Percentiles rank a stretch among this genome's conserved stretches.
Conservation (phyloP, 1,140 invertebrate genomes). For the Drosophila athabasca region DNA sequence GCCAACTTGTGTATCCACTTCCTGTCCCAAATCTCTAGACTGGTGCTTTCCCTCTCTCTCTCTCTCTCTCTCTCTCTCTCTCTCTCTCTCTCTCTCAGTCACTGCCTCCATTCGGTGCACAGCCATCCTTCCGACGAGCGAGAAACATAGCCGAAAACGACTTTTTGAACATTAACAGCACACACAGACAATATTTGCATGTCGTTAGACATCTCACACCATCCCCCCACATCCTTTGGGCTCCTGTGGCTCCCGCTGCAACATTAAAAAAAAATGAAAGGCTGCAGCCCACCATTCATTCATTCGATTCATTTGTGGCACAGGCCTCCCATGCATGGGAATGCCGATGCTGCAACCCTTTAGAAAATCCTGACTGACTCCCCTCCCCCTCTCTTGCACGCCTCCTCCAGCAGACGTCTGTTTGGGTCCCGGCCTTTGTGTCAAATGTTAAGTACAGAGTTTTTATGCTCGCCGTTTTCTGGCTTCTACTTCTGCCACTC, state of each 20-base stretch:
- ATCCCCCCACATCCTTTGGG: background rate
- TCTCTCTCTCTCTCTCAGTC: too few relatives aligned
- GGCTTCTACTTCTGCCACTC: constrained; percentile 6
- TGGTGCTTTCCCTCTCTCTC: too few relatives aligned
- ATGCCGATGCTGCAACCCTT: background rate
- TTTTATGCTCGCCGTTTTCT: constrained; percentile 5
- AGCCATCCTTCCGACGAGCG: too few relatives aligned
- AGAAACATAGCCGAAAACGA: constrained; percentile 38
- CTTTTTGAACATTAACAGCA: constrained; percentile 39
- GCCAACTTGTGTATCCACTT: too few relatives aligned
- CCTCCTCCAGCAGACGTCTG: too few relatives aligned
- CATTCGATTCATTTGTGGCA: constrained; percentile 47
- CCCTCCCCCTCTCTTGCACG: background rate
- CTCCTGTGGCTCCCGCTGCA: constrained; percentile 37
- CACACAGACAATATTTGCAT: constrained; percentile 69
- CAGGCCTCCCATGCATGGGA: too few relatives aligned
- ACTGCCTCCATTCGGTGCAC: too few relatives aligned
- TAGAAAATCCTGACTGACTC: too few relatives aligned
- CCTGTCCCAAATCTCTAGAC: too few relatives aligned
- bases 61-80: too few relatives aligned
- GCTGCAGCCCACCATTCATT: constrained; percentile 30
- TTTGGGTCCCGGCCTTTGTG: constrained; percentile 48
- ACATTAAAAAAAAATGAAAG: constrained; percentile 11
- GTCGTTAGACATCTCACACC: constrained; percentile 52
- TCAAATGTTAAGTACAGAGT: constrained; percentile 71